Percentiles rank a stretch among this genome's conserved stretches.
Conservation (phyloP, 2,888 invertebrate species). For the Erebia ligea region DNA sequence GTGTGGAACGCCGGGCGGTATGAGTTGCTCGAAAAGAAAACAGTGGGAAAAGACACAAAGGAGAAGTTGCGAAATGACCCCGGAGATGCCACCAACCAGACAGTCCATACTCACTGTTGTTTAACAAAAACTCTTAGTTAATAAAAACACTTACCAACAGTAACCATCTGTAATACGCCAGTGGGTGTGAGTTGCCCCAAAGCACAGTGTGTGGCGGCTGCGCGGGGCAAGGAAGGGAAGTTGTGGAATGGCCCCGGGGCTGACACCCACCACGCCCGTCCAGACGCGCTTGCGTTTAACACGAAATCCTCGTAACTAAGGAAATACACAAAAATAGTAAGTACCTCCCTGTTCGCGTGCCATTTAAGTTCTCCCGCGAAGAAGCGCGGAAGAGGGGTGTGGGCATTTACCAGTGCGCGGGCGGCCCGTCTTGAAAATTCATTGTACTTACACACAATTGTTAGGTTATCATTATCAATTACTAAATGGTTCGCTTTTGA, state of each 20-base stretch:
- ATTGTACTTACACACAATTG: too few relatives aligned
- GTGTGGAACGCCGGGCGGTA: constrained; percentile 91
- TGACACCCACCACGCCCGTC: constrained; percentile 89
- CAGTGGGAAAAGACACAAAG: constrained; percentile 91
- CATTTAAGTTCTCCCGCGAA: too few relatives aligned
- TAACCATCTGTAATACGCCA: constrained; percentile 92
- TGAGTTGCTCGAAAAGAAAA: too few relatives aligned
- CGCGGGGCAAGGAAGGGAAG: constrained; percentile 89
- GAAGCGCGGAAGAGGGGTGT: too few relatives aligned
- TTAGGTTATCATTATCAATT: too few relatives aligned
- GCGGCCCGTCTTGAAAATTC: too few relatives aligned
- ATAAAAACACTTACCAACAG: constrained; percentile 86
- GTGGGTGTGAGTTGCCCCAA: constrained; percentile 92
- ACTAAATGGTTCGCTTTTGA: too few relatives aligned
- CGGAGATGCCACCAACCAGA: constrained; percentile 88
- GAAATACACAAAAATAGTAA: background rate
- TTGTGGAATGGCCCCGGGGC: constrained; percentile 92
- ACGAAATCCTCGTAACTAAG: constrained; percentile 81
- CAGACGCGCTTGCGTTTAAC: constrained; percentile 77
- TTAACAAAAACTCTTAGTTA: constrained; percentile 80
- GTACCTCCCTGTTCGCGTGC: too few relatives aligned
- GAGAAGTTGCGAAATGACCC: constrained; percentile 94
- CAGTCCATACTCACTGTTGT: constrained; percentile 81
- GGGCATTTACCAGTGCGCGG: too few relatives aligned
- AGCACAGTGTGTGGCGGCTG: constrained; percentile 86